Evolutionary conservation across 2,113 vertebrate genomes (phyloP), one percentile per base, ranked within the genome.

Genomic region (Eptesicus fuscus): DNA sequence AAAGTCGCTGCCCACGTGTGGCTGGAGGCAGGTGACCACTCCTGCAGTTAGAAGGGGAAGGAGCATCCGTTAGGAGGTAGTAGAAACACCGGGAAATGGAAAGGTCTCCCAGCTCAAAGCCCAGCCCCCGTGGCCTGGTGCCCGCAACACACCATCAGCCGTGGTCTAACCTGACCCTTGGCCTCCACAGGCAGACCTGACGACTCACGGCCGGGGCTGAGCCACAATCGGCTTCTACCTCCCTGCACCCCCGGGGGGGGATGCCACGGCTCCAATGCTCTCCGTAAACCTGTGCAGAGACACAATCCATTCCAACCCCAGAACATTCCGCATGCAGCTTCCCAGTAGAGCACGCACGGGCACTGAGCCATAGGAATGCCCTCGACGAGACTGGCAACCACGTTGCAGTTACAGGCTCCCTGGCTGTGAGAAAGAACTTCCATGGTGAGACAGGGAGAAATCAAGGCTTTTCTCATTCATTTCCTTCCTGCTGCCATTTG

Each of bases 351-450:
- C 11, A 2, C 9, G 28, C 20, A 1, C 0, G 0, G 1, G 7
- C 7, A 65, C 0, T 0, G 4, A 5, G 2, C 6, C 8, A 14
- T 0, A 1, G 7, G 0, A 1, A 20, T 17, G 9, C 6, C 0
- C 0, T 7, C 2, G 5, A 23, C 11, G 44, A 76, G 53, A 59
- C 7, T 0, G 0, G 20, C n/a, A 14, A n/a, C 11, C 42, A 0
- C 51, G 14, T 11, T 4, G 23, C 10, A 12, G 77, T 11, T 10
- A 1, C 6, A 4, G 70, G 56, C 17, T 53, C 49, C 35, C 49
- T 3, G 13, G 6, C 1, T 1, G 20, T 0, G 9, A 67, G 13
- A 1, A 7, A 9, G 16, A n/a, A 42, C 44, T 28, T 18, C 51
- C 14, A 49, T 11, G 4, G 25, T 20, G 7, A 32, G 70, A 32